A percentile compares a stretch with the other conserved stretches of the same genome.
Conservation (phyloP, 2,888 invertebrate genomes). For the Eledona agricola region DNA sequence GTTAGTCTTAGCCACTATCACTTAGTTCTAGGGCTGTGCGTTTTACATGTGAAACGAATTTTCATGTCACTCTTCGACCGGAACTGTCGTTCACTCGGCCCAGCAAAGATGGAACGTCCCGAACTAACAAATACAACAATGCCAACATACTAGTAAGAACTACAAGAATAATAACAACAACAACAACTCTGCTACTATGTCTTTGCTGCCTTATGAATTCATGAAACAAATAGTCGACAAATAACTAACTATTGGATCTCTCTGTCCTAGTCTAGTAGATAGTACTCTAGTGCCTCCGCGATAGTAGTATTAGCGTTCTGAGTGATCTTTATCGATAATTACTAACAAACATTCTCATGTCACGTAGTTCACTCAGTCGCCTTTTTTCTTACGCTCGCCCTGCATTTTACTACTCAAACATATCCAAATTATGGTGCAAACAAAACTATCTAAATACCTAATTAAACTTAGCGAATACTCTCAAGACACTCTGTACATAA, state of each 20-base stretch:
- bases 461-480: constrained; percentile 44
- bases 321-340: constrained; percentile 41
- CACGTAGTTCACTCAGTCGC: constrained; percentile 45
- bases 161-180: constrained; percentile 24
- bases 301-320: constrained; percentile 57
- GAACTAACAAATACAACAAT: too few relatives aligned
- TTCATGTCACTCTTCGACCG: constrained; percentile 22
- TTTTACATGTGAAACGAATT: constrained; percentile 35
- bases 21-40: constrained; percentile 50
- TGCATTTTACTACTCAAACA: constrained; percentile 58
- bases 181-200: constrained; percentile 50
- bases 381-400: constrained; percentile 56
- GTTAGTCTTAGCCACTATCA: constrained; percentile 44
- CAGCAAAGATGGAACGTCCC: constrained; percentile 33
- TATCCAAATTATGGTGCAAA: constrained; percentile 62
- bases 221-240: constrained; percentile 56
- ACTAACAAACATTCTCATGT: constrained; percentile 39
- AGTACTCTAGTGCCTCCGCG: constrained; percentile 62
- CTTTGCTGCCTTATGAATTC: constrained; percentile 62
- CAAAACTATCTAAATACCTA: constrained; percentile 51
- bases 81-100: constrained; percentile 27
- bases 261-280: constrained; percentile 58
- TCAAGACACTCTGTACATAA: constrained; percentile 44
- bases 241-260: constrained; percentile 50
- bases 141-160: constrained; percentile 13